These are phyloP conservation scores for Trissolcus basalis DNA, from an alignment of 1,140 invertebrate species.

Conservation along the genomic window DNA sequence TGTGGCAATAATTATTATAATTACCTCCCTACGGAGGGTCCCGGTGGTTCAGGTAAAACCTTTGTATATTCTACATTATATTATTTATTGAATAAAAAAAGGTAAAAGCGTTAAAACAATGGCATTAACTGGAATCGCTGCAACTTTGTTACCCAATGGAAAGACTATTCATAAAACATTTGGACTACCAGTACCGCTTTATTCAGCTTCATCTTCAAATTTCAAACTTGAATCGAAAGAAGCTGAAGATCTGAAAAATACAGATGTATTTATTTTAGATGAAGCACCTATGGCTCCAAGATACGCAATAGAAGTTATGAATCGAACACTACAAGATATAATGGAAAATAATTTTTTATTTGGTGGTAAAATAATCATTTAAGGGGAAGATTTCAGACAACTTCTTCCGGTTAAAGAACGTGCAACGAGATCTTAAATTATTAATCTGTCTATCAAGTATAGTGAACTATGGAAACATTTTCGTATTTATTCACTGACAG, in stretches of 20 bases:
- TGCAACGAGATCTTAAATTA: not conserved
- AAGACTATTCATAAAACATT: constrained; percentile 60
- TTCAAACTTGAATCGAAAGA: constrained; percentile 23
- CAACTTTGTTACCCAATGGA: constrained; percentile 54
- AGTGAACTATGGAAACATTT: not conserved
- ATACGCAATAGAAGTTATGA: not conserved
- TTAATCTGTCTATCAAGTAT: not conserved
- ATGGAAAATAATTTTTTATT: not conserved
- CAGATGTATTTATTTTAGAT: constrained; percentile 57
- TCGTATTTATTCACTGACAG: not conserved
- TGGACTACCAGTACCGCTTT: constrained; percentile 38
- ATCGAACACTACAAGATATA: constrained; percentile 1
- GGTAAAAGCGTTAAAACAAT: constrained; percentile 3
- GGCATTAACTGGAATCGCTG: constrained; percentile 32
- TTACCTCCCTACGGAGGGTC: too few species aligned
- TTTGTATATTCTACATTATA: constrained; percentile 13
- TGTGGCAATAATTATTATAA: too few species aligned
- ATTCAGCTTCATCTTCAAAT: constrained; percentile 2
- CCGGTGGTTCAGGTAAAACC: constrained; percentile 11
- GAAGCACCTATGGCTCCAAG: constrained; percentile 23
- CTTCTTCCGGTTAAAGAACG: not conserved
- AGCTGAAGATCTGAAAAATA: constrained; percentile 12
- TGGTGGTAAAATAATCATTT: constrained; percentile 2
- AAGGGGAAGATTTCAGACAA: not conserved
- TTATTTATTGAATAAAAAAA: constrained; percentile 7